Conservation (phyloP, 1,140 invertebrate genomes). For the Lucilia sericata region DNA sequence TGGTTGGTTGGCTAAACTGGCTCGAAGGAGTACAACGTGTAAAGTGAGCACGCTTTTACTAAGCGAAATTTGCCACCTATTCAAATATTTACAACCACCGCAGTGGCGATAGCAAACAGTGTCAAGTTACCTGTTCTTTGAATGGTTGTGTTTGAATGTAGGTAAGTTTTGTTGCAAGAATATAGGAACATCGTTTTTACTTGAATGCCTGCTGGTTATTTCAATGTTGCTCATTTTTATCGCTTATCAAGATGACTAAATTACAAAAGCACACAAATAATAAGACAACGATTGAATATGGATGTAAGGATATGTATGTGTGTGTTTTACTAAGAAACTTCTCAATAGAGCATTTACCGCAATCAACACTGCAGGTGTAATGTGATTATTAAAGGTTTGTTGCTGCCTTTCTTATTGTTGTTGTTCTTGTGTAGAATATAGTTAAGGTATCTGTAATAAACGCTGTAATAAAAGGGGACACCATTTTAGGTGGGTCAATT, state of each 20-base stretch:
- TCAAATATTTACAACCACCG: slow-evolving; percentile 42
- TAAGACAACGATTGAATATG: slow-evolving; percentile 14
- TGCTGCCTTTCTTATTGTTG: background rate
- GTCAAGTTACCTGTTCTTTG: slow-evolving; percentile 28
- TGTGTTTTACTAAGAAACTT: background rate
- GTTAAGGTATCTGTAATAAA: background rate
- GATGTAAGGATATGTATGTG: no score
- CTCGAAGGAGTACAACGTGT: background rate
- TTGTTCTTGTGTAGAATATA: background rate
- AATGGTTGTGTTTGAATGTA: slow-evolving; percentile 27
- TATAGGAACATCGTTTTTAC: background rate
- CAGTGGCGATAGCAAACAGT: slow-evolving; percentile 37
- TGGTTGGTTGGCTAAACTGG: no score
- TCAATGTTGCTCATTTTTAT: slow-evolving; percentile 42
- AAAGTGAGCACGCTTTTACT: slow-evolving; percentile 31
- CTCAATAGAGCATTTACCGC: slow-evolving; percentile 16
- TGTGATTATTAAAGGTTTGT: slow-evolving; percentile 34
- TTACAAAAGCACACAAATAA: slow-evolving; percentile 42
- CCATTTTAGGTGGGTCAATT: no score
- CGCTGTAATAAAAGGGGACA: background rate
- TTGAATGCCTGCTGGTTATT: slow-evolving; percentile 20
- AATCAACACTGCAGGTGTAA: slow-evolving; percentile 38
- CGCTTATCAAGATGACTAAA: slow-evolving; percentile 41
- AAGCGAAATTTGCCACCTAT: slow-evolving; percentile 36
- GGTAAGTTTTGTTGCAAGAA: background rate